Conservation (phyloP, 2,113 vertebrate species). For the Tinamus guttatus region DNA sequence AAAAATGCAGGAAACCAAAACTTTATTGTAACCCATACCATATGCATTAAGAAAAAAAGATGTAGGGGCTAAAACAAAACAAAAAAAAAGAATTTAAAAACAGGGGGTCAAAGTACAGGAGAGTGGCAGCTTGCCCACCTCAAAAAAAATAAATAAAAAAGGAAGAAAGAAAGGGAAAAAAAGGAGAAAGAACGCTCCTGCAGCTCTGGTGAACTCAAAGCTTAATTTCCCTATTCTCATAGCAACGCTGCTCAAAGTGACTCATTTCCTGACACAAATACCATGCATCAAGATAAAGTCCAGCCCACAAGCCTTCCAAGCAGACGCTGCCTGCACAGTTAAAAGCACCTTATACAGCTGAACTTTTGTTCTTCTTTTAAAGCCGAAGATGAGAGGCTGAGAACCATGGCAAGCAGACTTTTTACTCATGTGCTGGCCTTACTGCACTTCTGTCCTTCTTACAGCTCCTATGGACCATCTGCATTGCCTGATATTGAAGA, state of each 20-base stretch:
- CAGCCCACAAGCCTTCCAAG: neutral
- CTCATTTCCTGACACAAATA: constrained; percentile 18
- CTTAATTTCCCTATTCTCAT: constrained; percentile 8
- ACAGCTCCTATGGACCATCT: neutral
- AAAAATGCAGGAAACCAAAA: neutral
- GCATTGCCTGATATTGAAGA: constrained; percentile 24
- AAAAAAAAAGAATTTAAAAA: neutral
- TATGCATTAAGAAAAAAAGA: neutral
- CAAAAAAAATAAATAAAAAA: neutral
- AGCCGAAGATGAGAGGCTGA: neutral
- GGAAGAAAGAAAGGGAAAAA: neutral
- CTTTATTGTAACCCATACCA: neutral
- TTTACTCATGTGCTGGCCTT: neutral
- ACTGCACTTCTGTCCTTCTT: neutral
- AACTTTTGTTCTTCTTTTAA: neutral
- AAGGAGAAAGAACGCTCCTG: neutral
- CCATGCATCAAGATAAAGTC: neutral
- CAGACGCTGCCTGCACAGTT: neutral
- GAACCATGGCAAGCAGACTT: constrained; percentile 2
- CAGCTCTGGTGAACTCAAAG: neutral
- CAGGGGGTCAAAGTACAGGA: neutral
- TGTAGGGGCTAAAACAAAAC: neutral
- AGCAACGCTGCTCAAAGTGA: neutral
- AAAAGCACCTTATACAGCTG: neutral
- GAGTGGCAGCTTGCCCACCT: neutral